Evolutionary conservation across 2,888 invertebrate species (phyloP).

Genomic region (Meteorus colon): DNA sequence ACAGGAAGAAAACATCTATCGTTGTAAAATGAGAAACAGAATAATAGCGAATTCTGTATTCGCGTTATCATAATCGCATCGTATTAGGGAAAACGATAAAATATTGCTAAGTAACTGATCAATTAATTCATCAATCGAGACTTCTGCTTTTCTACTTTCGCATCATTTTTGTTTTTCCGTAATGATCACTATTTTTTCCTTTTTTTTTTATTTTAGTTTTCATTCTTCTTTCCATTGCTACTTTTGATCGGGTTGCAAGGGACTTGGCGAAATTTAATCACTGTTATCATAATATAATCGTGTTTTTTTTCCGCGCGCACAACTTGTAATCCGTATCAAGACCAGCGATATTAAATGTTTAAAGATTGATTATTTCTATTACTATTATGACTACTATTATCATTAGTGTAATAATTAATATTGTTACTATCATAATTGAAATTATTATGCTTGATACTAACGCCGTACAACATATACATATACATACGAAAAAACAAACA

Average conservation of each 20-base stretch:
- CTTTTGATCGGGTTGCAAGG: conserved; percentile 72
- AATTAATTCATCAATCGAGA: not conserved
- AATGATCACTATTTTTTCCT: conserved; percentile 42
- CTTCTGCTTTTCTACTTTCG: not conserved
- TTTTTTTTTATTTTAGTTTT: conserved; percentile 52
- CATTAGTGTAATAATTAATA: conserved; percentile 1
- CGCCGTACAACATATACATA: not conserved
- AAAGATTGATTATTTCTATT: conserved; percentile 36
- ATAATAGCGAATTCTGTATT: conserved; percentile 2
- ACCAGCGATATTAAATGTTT: conserved; percentile 72
- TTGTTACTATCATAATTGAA: not conserved
- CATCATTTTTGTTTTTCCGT: not conserved
- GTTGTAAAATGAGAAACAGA: conserved; percentile 36
- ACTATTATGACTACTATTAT: not conserved
- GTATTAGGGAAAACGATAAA: conserved; percentile 11
- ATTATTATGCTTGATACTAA: conserved; percentile 4
- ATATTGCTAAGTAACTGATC: conserved; percentile 16
- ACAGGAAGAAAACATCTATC: conserved; percentile 34
- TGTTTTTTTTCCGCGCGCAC: conserved; percentile 28
- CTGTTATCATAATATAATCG: not conserved
- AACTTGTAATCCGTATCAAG: conserved; percentile 71
- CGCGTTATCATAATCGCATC: conserved; percentile 31
- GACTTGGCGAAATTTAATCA: conserved; percentile 33
- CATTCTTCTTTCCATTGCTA: conserved; percentile 64
- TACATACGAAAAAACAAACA: not conserved